A percentile compares a stretch with the other conserved stretches of the same genome.
These are phyloP conservation scores for Lepidurus couesii DNA, from an alignment of 1,140 invertebrate genomes.

Conservation along the genomic window DNA sequence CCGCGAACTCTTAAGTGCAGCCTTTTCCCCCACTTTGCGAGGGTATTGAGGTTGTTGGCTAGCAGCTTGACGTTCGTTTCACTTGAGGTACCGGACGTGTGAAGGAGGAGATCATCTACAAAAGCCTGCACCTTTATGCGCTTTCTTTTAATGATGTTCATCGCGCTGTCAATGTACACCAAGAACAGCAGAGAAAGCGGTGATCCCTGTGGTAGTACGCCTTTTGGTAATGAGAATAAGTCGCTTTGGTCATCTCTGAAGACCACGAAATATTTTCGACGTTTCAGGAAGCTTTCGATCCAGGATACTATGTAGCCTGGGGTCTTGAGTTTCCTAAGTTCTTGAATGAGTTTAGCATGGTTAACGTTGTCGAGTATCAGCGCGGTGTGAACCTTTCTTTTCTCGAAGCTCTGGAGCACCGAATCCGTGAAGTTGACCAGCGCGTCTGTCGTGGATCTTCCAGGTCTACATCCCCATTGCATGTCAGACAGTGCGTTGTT, in stretches of 20 bases:
- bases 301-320: neutral
- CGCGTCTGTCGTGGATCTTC: neutral
- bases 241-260: neutral
- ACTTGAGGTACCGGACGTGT: neutral
- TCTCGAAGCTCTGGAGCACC: neutral
- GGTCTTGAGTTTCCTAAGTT: neutral
- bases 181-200: slow-evolving; percentile 25
- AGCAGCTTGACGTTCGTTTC: slow-evolving; percentile 1
- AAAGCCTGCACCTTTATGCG: neutral
- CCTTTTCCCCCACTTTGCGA: neutral
- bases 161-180: neutral
- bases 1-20: neutral
- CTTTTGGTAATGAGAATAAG: neutral
- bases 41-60: neutral
- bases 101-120: slow-evolving; percentile 23
- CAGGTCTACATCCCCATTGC: slow-evolving; percentile 18
- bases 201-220: slow-evolving; percentile 27
- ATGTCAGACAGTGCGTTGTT: neutral
- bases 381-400: neutral
- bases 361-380: neutral
- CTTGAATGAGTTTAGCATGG: neutral
- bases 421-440: neutral
- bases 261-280: neutral
- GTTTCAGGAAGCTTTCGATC: neutral
- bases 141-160: slow-evolving; percentile 23